phyloP scores from a whole-genome alignment of 1,140 invertebrate genomes.

The Tetranychus urticae region DNA sequence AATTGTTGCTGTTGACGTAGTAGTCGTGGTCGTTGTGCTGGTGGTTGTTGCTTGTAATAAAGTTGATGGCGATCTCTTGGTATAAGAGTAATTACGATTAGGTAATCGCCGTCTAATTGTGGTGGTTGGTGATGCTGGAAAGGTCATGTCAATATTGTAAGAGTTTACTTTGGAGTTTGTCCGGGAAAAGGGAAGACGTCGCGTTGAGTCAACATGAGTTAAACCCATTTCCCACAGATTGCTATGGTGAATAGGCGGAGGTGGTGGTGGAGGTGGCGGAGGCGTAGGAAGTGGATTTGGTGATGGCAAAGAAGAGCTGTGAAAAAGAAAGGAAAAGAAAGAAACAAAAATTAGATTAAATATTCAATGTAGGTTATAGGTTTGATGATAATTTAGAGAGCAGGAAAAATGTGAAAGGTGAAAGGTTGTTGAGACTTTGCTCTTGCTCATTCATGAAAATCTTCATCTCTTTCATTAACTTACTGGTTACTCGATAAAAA shows the following conservation, averaged over 20 bases:
- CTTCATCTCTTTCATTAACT: too few species aligned
- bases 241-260: not conserved
- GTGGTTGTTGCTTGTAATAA: too few species aligned
- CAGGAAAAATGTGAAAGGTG: not conserved
- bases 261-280: not conserved
- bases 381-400: not conserved
- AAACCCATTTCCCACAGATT: not conserved
- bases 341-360: not conserved
- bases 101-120: not conserved
- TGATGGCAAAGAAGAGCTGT: not conserved
- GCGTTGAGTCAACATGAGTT: not conserved
- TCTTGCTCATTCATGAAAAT: not conserved
- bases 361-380: too few species aligned
- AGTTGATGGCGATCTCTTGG: too few species aligned
- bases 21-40: too few species aligned
- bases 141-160: not conserved
- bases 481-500: too few species aligned
- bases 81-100: not conserved
- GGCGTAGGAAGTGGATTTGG: not conserved
- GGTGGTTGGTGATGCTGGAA: not conserved
- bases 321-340: not conserved
- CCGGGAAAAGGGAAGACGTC: not conserved
- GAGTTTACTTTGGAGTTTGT: not conserved
- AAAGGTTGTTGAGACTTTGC: not conserved
- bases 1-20: too few species aligned